These are phyloP conservation scores for Suncus etruscus DNA, from an alignment of 2,113 vertebrate species.

Conservation along the genomic window DNA sequence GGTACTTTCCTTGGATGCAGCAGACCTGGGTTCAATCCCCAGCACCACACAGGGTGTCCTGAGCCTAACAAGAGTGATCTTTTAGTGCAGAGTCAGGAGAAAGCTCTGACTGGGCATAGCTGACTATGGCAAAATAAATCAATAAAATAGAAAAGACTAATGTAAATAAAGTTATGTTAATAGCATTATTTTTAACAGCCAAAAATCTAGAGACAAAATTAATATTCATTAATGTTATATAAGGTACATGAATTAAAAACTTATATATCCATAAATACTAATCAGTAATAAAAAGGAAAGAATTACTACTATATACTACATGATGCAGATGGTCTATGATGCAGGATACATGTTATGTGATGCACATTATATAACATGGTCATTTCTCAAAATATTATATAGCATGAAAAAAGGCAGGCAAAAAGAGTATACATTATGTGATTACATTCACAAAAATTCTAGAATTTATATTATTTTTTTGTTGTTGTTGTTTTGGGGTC, in stretches of 20 bases:
- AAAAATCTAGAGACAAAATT: constrained; percentile 21
- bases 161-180: not conserved
- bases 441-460: constrained; percentile 55
- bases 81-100: too few species aligned
- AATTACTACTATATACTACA: not conserved
- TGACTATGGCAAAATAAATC: too few species aligned
- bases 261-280: not conserved
- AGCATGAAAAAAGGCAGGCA: constrained; percentile 12
- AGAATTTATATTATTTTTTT: constrained; percentile 39
- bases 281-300: constrained; percentile 38
- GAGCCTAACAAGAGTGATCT: too few species aligned
- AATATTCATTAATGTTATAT: not conserved
- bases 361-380: too few species aligned
- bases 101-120: too few species aligned
- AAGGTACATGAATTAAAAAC: constrained; percentile 21
- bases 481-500: too few species aligned
- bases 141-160: too few species aligned
- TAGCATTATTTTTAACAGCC: constrained; percentile 46
- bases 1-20: too few species aligned
- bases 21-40: too few species aligned
- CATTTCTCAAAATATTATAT: constrained; percentile 28
- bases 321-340: too few species aligned
- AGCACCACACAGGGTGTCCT: too few species aligned
- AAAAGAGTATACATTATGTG: not conserved
- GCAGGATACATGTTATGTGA: too few species aligned